A percentile compares a stretch with the other conserved stretches of the same genome.
phyloP scores from a whole-genome alignment of 2,888 invertebrate species.

The Eristalinus sepulchralis region DNA sequence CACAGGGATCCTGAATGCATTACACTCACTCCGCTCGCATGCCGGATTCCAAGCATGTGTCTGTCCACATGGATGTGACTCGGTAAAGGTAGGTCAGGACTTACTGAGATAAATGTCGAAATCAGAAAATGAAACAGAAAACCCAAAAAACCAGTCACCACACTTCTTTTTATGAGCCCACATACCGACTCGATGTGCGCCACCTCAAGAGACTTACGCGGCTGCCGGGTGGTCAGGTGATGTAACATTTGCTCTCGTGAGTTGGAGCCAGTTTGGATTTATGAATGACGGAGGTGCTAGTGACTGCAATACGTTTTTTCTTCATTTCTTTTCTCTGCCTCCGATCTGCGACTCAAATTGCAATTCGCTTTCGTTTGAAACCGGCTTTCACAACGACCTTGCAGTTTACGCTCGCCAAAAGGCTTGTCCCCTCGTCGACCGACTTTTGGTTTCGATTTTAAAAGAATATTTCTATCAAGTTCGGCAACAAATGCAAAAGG shows the following conservation, averaged over 20 bases:
- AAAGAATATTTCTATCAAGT: conserved; percentile 19
- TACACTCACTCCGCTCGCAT: neutral
- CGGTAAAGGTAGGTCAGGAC: conserved; percentile 16
- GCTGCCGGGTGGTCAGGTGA: conserved; percentile 12
- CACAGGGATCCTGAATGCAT: neutral
- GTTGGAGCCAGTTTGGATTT: conserved; percentile 11
- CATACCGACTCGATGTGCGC: neutral
- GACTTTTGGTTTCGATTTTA: neutral
- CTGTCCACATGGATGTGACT: neutral
- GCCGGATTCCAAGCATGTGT: neutral
- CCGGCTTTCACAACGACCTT: conserved; percentile 58
- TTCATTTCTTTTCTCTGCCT: neutral
- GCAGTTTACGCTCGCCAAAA: conserved; percentile 15
- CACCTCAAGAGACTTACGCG: neutral
- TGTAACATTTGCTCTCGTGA: conserved; percentile 4
- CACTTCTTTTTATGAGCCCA: neutral
- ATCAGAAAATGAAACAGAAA: neutral
- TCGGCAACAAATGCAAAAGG: neutral
- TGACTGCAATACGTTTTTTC: neutral
- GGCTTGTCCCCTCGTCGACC: neutral
- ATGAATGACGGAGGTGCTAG: conserved; percentile 34
- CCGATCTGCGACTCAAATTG: conserved; percentile 8
- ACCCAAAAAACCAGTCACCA: neutral
- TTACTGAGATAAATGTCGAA: neutral
- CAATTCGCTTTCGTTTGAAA: conserved; percentile 51